Conservation (phyloP, 2,797 vertebrate genomes). For the Sebastes minor region DNA sequence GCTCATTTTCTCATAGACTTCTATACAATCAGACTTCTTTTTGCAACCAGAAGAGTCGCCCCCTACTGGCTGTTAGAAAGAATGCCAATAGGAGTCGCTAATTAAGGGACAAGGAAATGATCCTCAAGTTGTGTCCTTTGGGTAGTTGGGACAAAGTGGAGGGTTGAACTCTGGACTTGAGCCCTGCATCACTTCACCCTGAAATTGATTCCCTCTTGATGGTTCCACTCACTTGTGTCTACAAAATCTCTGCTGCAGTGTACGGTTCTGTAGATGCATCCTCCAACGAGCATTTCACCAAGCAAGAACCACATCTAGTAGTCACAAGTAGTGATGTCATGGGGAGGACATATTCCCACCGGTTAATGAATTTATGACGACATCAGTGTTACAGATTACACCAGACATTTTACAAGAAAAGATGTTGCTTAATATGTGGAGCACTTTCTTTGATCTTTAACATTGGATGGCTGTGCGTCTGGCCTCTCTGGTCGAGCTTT, state of each 20-base stretch:
- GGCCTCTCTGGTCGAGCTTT: too few relatives aligned
- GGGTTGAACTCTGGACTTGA: background rate
- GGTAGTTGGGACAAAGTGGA: background rate
- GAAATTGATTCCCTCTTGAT: background rate
- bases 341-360: too few relatives aligned
- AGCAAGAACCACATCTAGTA: background rate
- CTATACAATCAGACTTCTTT: too few relatives aligned
- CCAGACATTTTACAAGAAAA: too few relatives aligned
- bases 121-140: background rate
- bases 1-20: too few relatives aligned
- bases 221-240: background rate
- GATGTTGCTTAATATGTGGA: too few relatives aligned
- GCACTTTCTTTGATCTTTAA: too few relatives aligned
- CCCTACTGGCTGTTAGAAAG: too few relatives aligned
- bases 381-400: too few relatives aligned
- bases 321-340: background rate
- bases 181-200: background rate
- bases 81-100: background rate
- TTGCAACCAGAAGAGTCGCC: fast-evolving
- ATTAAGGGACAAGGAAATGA: background rate
- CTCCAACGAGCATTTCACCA: background rate
- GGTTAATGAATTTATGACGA: too few relatives aligned
- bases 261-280: background rate
- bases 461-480: fast-evolving
- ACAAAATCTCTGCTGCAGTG: background rate